A percentile compares a stretch with the other conserved stretches of the same genome.
Conservation (phyloP, 2,888 invertebrate genomes). For the Lordiphosa andalusiaca region DNA sequence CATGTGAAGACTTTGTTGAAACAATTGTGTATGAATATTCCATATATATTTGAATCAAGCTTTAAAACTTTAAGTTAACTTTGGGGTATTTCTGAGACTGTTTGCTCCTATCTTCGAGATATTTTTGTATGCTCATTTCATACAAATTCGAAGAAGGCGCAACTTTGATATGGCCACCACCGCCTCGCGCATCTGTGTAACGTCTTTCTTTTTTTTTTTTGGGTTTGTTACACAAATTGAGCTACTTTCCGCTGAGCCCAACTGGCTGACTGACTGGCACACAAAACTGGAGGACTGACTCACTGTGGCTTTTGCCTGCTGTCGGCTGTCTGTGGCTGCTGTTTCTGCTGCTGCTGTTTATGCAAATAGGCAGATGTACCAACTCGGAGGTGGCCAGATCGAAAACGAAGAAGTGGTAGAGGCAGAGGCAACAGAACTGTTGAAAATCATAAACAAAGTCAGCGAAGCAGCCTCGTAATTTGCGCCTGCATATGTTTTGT, state of each 20-base stretch:
- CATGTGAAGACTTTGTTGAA: too few species aligned
- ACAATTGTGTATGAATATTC: too few species aligned
- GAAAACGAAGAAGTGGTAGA: slow-evolving; percentile 6
- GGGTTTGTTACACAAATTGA: slow-evolving; percentile 26
- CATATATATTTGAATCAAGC: too few species aligned
- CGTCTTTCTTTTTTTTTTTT: slow-evolving; percentile 14
- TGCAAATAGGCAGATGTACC: slow-evolving; percentile 51
- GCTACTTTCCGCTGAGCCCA: slow-evolving; percentile 18
- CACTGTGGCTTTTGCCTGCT: slow-evolving; percentile 1
- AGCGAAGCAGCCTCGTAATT: slow-evolving; percentile 39
- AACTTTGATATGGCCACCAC: too few species aligned
- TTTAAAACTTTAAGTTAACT: too few species aligned
- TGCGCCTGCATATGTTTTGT: slow-evolving; percentile 36
- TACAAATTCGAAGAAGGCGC: too few species aligned
- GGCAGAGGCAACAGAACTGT: slow-evolving; percentile 3
- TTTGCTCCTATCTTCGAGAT: too few species aligned
- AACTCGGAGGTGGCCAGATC: slow-evolving; percentile 15
- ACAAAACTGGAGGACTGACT: too few species aligned
- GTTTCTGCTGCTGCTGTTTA: slow-evolving; percentile 43
- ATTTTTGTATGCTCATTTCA: too few species aligned
- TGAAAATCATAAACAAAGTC: slow-evolving; percentile 34
- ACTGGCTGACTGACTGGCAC: background rate
- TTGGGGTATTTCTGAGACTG: too few species aligned
- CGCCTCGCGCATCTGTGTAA: slow-evolving; percentile 24
- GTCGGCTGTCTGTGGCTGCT: slow-evolving; percentile 8